Evolutionary conservation across 2,888 invertebrate species (phyloP).

Genomic region (Callyntrura guangdongensis): DNA sequence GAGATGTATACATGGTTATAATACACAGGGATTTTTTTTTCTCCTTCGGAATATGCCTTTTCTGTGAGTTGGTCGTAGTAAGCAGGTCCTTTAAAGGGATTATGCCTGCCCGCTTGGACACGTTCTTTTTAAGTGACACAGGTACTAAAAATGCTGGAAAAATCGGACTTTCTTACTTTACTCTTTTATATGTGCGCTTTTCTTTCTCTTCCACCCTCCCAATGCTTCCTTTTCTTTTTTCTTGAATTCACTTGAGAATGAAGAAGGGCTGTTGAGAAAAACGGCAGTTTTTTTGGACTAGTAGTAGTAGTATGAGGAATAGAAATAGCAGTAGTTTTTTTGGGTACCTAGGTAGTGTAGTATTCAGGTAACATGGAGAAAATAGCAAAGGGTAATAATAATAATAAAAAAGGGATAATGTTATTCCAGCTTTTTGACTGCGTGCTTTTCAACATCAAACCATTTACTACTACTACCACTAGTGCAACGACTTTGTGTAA

Average conservation of each 20-base stretch:
- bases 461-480: background rate
- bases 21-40: background rate
- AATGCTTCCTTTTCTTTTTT: background rate
- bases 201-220: slow-evolving; percentile 13
- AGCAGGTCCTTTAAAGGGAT: slow-evolving; percentile 67
- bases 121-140: slow-evolving; percentile 70
- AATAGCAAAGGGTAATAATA: slow-evolving; percentile 31
- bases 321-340: background rate
- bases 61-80: slow-evolving; percentile 37
- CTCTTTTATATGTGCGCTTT: slow-evolving; percentile 37
- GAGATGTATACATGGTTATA: background rate
- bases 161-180: slow-evolving; percentile 49
- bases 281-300: slow-evolving; percentile 12
- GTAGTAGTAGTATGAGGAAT: too few relatives aligned
- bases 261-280: slow-evolving; percentile 28
- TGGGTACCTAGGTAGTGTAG: background rate
- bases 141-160: slow-evolving; percentile 49
- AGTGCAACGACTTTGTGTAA: background rate
- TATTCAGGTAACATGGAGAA: background rate
- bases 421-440: slow-evolving; percentile 56
- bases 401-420: slow-evolving; percentile 52
- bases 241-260: slow-evolving; percentile 34
- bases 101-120: slow-evolving; percentile 76
- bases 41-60: background rate
- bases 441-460: slow-evolving; percentile 32